Percentiles rank a stretch among this genome's conserved stretches.
Evolutionary conservation across 2,888 invertebrate genomes (phyloP).

Genomic region (Agriopis aurantiaria): DNA sequence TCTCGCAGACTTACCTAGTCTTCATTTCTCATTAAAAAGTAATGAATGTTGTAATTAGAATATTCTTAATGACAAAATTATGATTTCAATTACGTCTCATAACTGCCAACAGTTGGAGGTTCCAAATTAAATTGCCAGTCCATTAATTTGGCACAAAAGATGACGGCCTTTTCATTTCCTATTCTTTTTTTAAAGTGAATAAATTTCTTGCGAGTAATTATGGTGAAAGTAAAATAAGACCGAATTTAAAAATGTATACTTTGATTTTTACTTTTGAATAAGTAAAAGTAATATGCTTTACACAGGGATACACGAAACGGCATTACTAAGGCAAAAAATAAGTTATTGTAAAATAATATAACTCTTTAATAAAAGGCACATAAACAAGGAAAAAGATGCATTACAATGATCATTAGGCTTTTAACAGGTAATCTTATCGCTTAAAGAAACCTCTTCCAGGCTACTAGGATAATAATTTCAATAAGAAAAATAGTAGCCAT

Average conservation of each 20-base stretch:
- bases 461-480: too few species aligned
- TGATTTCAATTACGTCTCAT: conserved; percentile 31
- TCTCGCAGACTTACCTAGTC: too few species aligned
- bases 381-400: too few species aligned
- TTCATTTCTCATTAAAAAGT: conserved; percentile 3
- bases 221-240: neutral
- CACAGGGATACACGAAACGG: too few species aligned
- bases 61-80: conserved; percentile 25
- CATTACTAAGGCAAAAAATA: too few species aligned
- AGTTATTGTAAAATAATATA: too few species aligned
- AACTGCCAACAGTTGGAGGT: conserved; percentile 21
- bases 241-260: neutral
- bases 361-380: too few species aligned
- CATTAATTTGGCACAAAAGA: conserved; percentile 30
- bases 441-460: too few species aligned
- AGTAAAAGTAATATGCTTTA: neutral
- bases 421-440: too few species aligned
- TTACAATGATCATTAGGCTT: too few species aligned
- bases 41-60: conserved; percentile 21
- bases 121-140: conserved; percentile 17
- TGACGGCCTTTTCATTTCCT: neutral
- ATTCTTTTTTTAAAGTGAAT: conserved; percentile 4
- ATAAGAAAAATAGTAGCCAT: too few species aligned
- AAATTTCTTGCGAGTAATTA: conserved; percentile 1
- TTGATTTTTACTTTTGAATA: neutral